phyloP scores from a whole-genome alignment of 2,797 vertebrate genomes.

The Gobio occitaniae region DNA sequence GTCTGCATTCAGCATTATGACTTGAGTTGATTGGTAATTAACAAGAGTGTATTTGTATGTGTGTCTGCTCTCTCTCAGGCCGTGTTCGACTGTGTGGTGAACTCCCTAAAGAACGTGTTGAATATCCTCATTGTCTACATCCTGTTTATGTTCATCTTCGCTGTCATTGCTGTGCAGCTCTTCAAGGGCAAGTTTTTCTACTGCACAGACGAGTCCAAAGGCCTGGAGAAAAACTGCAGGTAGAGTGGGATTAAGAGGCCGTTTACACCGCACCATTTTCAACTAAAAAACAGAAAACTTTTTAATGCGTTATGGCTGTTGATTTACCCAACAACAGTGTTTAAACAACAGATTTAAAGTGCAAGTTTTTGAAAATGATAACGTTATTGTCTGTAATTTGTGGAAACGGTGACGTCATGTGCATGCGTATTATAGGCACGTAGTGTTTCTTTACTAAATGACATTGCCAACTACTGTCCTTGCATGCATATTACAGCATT shows the following conservation, averaged over 20 bases:
- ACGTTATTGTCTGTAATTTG: background rate
- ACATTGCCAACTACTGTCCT: background rate
- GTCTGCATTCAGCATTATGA: background rate
- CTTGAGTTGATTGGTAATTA: background rate
- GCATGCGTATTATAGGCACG: background rate
- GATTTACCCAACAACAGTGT: background rate
- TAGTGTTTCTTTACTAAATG: background rate
- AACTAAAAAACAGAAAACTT: background rate
- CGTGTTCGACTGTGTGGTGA: conserved; percentile 98
- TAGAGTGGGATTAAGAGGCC: conserved; percentile 58
- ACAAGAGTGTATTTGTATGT: conserved; percentile 33
- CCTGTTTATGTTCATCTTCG: conserved; percentile 99
- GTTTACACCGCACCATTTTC: background rate
- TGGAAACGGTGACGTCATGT: background rate
- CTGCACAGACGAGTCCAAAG: conserved; percentile 96
- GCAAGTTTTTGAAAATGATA: background rate
- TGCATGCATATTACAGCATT: background rate
- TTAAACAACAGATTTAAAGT: background rate
- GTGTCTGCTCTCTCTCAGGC: conserved; percentile 79
- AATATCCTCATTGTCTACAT: conserved; percentile 98
- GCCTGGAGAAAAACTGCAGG: conserved; percentile 95
- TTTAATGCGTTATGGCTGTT: background rate
- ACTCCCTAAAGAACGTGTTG: conserved; percentile 96
- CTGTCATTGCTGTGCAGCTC: conserved; percentile 96
- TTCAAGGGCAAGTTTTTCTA: conserved; percentile 98